Conservation (phyloP, 2,888 invertebrate species). For the Caenorhabditis angaria region DNA sequence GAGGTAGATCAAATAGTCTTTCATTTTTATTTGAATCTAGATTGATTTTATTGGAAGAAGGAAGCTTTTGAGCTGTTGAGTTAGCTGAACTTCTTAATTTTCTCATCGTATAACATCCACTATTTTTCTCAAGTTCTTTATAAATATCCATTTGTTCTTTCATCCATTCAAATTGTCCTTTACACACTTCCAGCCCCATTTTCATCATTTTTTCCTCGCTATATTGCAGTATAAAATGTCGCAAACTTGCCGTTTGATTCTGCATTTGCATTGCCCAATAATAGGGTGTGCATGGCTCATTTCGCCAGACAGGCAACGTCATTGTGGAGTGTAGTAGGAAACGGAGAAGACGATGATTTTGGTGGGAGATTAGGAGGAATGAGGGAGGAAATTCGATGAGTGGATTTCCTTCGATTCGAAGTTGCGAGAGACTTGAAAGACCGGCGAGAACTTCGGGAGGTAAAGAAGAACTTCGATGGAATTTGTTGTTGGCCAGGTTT, state of each 20-base stretch:
- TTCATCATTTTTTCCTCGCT: constrained; percentile 51
- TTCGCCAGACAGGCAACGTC: constrained; percentile 63
- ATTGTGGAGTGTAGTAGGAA: constrained; percentile 50
- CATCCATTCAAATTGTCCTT: constrained; percentile 61
- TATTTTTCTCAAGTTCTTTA: constrained; percentile 52
- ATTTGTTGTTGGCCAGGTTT: constrained; percentile 51
- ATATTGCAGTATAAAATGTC: constrained; percentile 54
- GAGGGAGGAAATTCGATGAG: constrained; percentile 54
- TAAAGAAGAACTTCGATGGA: constrained; percentile 46
- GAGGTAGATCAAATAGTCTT: neutral
- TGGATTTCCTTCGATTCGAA: constrained; percentile 58
- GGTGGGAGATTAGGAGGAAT: constrained; percentile 50
- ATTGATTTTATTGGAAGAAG: constrained; percentile 10
- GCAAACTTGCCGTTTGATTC: constrained; percentile 55
- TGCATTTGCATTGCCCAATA: constrained; percentile 63
- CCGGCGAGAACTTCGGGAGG: constrained; percentile 53
- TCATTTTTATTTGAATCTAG: constrained; percentile 13
- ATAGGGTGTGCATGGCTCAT: constrained; percentile 66
- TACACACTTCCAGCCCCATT: constrained; percentile 57
- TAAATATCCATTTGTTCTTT: constrained; percentile 60
- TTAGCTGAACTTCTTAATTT: constrained; percentile 33
- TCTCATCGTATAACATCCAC: constrained; percentile 37
- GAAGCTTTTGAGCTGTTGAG: neutral
- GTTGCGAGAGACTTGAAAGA: constrained; percentile 49
- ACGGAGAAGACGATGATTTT: constrained; percentile 50